These are phyloP conservation scores for Zaprionus kolodkinae DNA, from an alignment of 1,140 invertebrate species.

Conservation along the genomic window DNA sequence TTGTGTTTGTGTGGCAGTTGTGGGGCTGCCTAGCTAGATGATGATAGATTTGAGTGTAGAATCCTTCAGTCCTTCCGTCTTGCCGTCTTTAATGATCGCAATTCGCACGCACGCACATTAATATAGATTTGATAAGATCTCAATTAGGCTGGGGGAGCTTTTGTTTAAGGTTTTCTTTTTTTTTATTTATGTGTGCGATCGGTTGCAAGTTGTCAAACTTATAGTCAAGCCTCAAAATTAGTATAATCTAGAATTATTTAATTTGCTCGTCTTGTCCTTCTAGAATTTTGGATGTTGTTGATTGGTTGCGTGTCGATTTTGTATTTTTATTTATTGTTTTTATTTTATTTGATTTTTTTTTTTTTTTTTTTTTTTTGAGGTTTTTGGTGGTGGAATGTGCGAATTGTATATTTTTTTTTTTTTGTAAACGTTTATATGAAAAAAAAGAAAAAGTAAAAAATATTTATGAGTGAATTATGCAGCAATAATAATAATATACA, in stretches of 20 bases:
- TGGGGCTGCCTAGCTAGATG: constrained; percentile 28
- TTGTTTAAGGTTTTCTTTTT: background rate
- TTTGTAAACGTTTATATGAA: constrained; percentile 80
- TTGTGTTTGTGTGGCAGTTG: constrained; percentile 1
- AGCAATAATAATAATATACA: constrained; percentile 81
- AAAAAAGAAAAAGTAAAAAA: constrained; percentile 81
- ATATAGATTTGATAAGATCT: background rate
- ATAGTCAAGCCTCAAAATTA: constrained; percentile 52
- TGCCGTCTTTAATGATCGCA: constrained; percentile 42
- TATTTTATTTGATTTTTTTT: constrained; percentile 27
- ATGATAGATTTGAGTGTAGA: constrained; percentile 18
- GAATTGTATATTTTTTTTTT: constrained; percentile 55
- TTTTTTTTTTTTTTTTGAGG: constrained; percentile 47
- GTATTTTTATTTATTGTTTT: constrained; percentile 32
- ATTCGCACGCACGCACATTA: constrained; percentile 41
- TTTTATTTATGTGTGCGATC: background rate
- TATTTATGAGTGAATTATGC: constrained; percentile 82
- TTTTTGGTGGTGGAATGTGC: constrained; percentile 80
- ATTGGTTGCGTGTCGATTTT: constrained; percentile 46
- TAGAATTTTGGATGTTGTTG: constrained; percentile 48
- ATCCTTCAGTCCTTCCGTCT: constrained; percentile 30
- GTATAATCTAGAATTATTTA: constrained; percentile 29
- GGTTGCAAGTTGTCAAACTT: constrained; percentile 25
- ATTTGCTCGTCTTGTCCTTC: constrained; percentile 63
- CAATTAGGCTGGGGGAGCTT: too few relatives aligned